phyloP scores from a whole-genome alignment of 2,113 vertebrate species.

The Boulengeromyrus knoepffleri region DNA sequence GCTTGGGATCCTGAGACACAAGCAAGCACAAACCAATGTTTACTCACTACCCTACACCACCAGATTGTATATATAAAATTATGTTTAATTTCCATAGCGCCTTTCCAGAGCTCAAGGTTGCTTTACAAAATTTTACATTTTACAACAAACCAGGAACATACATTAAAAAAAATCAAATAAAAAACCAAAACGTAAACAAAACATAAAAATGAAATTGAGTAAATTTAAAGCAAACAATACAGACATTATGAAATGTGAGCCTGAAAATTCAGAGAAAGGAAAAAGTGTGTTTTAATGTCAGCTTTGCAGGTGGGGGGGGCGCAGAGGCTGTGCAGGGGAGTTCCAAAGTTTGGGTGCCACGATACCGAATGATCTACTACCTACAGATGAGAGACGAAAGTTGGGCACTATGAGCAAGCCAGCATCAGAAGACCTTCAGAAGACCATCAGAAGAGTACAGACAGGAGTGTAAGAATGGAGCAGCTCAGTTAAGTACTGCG shows the following conservation, averaged over 20 bases:
- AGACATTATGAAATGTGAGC: neutral
- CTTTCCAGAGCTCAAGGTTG: neutral
- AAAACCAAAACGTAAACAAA: neutral
- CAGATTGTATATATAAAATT: neutral
- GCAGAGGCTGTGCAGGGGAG: neutral
- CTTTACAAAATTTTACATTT: neutral
- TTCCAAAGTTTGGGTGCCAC: neutral
- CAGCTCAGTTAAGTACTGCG: neutral
- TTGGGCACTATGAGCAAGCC: neutral
- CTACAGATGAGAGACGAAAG: neutral
- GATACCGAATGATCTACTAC: neutral
- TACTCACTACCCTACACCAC: neutral
- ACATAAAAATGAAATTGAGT: neutral
- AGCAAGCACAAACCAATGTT: neutral
- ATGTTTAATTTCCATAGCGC: neutral
- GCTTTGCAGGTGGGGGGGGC: neutral
- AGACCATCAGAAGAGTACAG: neutral
- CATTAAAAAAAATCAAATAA: neutral
- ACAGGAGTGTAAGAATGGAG: neutral
- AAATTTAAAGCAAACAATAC: neutral
- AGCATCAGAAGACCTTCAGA: neutral
- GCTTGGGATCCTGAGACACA: conserved; percentile 73
- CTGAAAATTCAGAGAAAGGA: neutral
- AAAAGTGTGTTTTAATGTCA: neutral
- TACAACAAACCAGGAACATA: too few species aligned